A percentile compares a stretch with the other conserved stretches of the same genome.
phyloP scores from a whole-genome alignment of 2,113 vertebrate genomes.

The Gobiocypris rarus region DNA sequence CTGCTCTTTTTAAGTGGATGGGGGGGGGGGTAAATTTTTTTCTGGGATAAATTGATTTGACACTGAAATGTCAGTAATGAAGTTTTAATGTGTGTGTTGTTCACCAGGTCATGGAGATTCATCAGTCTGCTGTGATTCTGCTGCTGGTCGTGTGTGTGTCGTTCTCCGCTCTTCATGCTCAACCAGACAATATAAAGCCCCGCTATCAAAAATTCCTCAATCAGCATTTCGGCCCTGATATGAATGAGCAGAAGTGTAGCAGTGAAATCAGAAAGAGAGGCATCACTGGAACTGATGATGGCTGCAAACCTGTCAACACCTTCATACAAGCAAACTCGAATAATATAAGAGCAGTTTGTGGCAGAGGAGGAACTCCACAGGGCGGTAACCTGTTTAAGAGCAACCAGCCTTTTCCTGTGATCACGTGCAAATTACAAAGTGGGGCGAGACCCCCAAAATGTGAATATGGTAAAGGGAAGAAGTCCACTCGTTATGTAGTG shows the following conservation, averaged over 20 bases:
- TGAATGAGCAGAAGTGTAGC: neutral
- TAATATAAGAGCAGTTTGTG: neutral
- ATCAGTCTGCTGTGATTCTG: neutral
- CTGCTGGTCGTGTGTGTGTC: neutral
- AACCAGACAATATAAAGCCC: neutral
- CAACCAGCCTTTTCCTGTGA: neutral
- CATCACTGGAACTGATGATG: neutral
- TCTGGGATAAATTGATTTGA: too few species aligned
- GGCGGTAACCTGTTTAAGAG: neutral
- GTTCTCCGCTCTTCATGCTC: neutral
- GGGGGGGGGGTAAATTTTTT: too few species aligned
- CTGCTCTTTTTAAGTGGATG: too few species aligned
- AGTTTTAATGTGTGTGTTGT: neutral
- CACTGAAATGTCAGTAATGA: neutral
- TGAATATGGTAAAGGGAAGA: neutral
- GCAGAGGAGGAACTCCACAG: neutral
- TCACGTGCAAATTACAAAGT: neutral
- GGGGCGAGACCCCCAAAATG: neutral
- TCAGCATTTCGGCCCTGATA: neutral
- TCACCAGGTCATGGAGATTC: neutral
- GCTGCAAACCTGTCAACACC: neutral
- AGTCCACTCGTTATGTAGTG: neutral
- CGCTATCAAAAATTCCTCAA: neutral
- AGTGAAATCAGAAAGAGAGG: accelerated
- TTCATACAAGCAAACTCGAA: neutral